These are phyloP conservation scores for Champsocephalus gunnari DNA, from an alignment of 2,797 vertebrate genomes.

Conservation along the genomic window DNA sequence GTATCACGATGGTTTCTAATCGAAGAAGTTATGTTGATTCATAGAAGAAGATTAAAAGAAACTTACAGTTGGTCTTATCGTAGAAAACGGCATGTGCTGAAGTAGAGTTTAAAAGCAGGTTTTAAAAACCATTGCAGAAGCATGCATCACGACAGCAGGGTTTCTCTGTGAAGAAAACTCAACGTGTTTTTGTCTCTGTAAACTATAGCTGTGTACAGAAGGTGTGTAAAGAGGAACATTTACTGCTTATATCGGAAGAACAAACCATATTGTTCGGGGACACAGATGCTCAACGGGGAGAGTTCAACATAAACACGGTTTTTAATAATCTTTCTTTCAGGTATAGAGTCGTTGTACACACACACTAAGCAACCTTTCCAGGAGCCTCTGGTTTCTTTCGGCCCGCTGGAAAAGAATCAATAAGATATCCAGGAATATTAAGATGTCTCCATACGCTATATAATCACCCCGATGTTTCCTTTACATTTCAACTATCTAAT, in stretches of 20 bases:
- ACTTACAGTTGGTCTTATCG: too few species aligned
- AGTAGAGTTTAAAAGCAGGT: too few species aligned
- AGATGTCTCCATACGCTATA: too few species aligned
- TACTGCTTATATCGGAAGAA: too few species aligned
- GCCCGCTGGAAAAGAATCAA: background rate
- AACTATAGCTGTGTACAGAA: background rate
- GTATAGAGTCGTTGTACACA: background rate
- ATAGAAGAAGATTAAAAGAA: too few species aligned
- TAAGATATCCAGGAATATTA: background rate
- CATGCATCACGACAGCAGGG: background rate
- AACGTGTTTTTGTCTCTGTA: background rate
- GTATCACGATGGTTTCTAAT: too few species aligned
- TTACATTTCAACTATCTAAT: too few species aligned
- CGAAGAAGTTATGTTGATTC: too few species aligned
- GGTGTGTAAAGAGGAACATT: too few species aligned
- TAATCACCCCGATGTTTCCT: too few species aligned
- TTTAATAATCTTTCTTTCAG: conserved; percentile 32
- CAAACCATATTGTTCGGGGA: too few species aligned
- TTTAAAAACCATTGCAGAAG: background rate
- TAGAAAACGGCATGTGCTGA: too few species aligned
- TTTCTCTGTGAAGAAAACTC: background rate
- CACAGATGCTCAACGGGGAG: conserved; percentile 15
- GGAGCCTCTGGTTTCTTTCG: background rate
- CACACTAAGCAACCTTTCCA: background rate
- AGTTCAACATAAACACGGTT: conserved; percentile 29